Base-by-base conservation (phyloP, 1,140 invertebrate genomes). In the Littorina saxatilis region DNA sequence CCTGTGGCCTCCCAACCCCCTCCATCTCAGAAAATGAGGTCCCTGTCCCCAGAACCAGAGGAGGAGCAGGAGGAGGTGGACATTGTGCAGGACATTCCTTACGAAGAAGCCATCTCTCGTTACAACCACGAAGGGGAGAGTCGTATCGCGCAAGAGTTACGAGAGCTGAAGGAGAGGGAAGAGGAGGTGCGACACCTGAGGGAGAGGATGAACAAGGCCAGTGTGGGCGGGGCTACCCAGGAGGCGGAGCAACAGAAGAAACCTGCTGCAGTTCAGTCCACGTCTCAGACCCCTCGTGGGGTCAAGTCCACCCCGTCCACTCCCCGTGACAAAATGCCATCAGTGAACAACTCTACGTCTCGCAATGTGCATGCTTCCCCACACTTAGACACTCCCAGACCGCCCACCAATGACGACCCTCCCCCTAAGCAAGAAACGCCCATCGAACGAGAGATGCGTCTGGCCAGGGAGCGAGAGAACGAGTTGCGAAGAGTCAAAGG, bases 361-460 rank as follows among this genome's bases (percentile, higher is more conserved):
- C 66, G 23, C 32, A 73, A 39, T 39, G 40, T 73, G 2, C 70
- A 73, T 15, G 40, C 40, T 20, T 73, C 68, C 7, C 68, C 68
- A 2, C 61, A 13, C 29, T n/a, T 13, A 47, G 77, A 7, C 61
- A 29, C 23, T 9, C 61, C 29, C 23, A n/a, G n/a, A n/a, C 61
- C 43, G 13, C 66, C 50, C 23, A 11, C 47, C 66, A 20, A 78
- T 7, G 43, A 84, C 86, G 40, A 66, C 79, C 63, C 86, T 23
- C 63, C 85, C 15, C 82, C 61, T 20, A 40, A 82, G 52, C 85
- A 79, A 84, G 94, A 94, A 88, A 94, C 94, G 29, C 93, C 94
- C 13, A 94, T 94, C 81, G 94, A 94, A 85, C 87, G 93, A 40
- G 94, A 94, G 86, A 94, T 94, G 52, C 90, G 94, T 70, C 81